Evolutionary conservation across 2,113 vertebrate species (phyloP).

Genomic region (Lagopus muta): DNA sequence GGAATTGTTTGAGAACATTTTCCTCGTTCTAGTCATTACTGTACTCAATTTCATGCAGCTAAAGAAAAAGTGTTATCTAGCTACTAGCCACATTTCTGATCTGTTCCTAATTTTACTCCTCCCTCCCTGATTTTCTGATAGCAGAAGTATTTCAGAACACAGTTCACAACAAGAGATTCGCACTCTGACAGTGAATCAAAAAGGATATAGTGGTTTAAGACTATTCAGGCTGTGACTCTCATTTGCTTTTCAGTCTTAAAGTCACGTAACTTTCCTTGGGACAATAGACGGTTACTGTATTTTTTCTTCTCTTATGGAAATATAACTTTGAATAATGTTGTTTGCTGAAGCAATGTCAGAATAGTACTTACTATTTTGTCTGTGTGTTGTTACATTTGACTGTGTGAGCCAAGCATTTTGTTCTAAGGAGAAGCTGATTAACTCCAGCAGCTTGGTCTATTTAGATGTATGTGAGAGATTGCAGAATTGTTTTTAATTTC

Average conservation of each 20-base stretch:
- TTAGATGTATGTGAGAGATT: background rate
- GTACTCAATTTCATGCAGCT: background rate
- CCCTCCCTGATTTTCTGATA: background rate
- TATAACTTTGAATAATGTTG: background rate
- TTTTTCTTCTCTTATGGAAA: background rate
- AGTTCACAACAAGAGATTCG: background rate
- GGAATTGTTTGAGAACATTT: background rate
- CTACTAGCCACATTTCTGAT: background rate
- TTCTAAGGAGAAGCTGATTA: background rate
- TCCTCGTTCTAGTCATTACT: background rate
- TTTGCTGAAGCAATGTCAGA: background rate
- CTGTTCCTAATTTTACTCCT: background rate
- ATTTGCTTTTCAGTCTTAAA: background rate
- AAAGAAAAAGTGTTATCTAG: background rate
- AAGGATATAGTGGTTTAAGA: background rate
- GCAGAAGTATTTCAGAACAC: background rate
- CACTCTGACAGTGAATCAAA: background rate
- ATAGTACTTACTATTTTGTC: background rate
- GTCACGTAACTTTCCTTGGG: background rate
- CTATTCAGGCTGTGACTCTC: background rate
- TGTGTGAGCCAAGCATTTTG: background rate
- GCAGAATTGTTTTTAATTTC: background rate
- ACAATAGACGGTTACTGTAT: background rate
- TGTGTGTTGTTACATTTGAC: background rate
- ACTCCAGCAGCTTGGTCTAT: background rate